These are phyloP conservation scores for Mixornis gularis DNA, from an alignment of 2,113 vertebrate genomes.

Conservation along the genomic window DNA sequence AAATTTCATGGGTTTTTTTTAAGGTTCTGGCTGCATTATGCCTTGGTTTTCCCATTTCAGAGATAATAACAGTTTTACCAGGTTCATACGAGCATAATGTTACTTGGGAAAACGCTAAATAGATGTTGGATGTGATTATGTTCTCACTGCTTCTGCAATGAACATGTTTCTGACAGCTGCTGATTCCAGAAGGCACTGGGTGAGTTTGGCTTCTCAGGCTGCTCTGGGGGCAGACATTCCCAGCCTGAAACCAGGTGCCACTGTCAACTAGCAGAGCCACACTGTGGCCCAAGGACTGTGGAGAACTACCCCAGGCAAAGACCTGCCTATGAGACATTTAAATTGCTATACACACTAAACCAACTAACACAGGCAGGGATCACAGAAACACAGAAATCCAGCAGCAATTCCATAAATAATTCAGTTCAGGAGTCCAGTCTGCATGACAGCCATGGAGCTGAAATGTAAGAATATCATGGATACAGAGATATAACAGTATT, in stretches of 20 bases:
- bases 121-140: background rate
- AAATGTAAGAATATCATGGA: background rate
- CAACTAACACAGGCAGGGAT: background rate
- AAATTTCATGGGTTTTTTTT: background rate
- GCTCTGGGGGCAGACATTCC: background rate
- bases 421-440: background rate
- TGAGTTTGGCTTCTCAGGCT: background rate
- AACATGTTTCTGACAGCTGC: constrained; percentile 8
- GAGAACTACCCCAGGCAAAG: background rate
- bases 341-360: accelerated
- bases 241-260: background rate
- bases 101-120: background rate
- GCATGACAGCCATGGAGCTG: background rate
- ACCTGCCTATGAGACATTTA: background rate
- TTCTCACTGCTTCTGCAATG: background rate
- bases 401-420: background rate
- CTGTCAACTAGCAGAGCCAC: background rate
- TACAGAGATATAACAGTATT: background rate
- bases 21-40: background rate
- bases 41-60: background rate
- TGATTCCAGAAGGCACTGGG: background rate
- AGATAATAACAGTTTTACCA: background rate
- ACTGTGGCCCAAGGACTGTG: background rate
- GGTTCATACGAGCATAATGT: accelerated
- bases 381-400: background rate